Conservation (phyloP, 2,113 vertebrate genomes). For the Coregonus clupeaformis region DNA sequence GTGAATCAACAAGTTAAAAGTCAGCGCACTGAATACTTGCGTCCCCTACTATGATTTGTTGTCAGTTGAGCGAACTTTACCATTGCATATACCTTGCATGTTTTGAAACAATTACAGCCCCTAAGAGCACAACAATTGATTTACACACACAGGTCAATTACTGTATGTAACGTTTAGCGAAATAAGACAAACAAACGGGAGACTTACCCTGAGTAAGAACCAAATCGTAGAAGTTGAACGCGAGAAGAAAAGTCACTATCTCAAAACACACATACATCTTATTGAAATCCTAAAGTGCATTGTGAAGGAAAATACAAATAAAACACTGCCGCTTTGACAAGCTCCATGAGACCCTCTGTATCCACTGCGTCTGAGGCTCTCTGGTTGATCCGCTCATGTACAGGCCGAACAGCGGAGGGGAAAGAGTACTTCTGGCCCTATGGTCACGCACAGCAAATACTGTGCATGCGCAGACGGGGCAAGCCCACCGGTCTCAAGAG, state of each 20-base stretch:
- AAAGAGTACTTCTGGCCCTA: constrained; percentile 4
- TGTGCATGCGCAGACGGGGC: constrained; percentile 62
- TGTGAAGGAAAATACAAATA: constrained; percentile 67
- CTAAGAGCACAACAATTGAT: neutral
- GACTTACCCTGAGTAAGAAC: constrained; percentile 77
- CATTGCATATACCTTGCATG: neutral
- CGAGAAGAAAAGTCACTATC: constrained; percentile 68
- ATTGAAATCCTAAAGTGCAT: constrained; percentile 75
- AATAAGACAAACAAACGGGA: neutral
- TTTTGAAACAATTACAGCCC: neutral
- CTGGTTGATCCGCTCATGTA: constrained; percentile 27
- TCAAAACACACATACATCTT: constrained; percentile 78
- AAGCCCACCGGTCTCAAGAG: constrained; percentile 19
- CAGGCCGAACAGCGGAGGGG: constrained; percentile 35
- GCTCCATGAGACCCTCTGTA: constrained; percentile 66
- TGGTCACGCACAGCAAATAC: neutral
- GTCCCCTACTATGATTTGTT: neutral
- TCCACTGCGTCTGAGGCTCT: constrained; percentile 44
- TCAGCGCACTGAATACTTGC: neutral
- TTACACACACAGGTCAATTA: constrained; percentile 4
- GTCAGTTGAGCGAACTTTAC: neutral
- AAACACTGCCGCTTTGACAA: constrained; percentile 47
- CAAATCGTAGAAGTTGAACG: constrained; percentile 60
- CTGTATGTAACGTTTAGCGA: neutral
- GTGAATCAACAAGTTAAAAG: constrained; percentile 34